Conservation (phyloP, 2,113 vertebrate genomes). For the Cynopterus brachyotis region DNA sequence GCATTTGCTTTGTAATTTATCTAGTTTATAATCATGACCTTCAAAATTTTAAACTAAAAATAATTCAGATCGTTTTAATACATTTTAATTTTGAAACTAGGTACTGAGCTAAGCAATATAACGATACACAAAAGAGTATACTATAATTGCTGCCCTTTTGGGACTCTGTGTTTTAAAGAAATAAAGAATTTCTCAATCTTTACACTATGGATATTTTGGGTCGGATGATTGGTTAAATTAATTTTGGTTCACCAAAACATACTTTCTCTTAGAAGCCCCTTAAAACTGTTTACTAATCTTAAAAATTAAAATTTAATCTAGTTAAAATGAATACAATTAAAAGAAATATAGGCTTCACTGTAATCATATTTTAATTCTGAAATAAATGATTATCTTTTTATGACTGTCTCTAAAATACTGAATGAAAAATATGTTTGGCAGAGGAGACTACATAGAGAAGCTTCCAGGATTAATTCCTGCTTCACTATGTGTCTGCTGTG, state of each 20-base stretch:
- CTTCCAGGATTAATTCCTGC: neutral
- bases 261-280: neutral
- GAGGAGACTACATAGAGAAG: neutral
- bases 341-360: neutral
- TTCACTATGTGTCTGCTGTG: neutral
- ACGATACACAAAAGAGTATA: neutral
- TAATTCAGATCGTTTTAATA: neutral
- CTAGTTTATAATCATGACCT: neutral
- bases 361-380: constrained; percentile 21
- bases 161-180: neutral
- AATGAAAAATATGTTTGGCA: neutral
- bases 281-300: neutral
- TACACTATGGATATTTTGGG: neutral
- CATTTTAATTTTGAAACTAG: neutral
- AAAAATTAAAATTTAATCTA: neutral
- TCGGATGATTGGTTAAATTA: neutral
- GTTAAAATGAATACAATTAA: neutral
- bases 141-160: neutral
- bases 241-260: neutral
- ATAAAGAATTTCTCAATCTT: neutral
- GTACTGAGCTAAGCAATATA: neutral
- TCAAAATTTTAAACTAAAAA: constrained; percentile 45
- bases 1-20: constrained; percentile 5
- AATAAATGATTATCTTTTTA: constrained; percentile 27
- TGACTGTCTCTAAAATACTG: constrained; percentile 15